phyloP scores from a whole-genome alignment of 2,888 invertebrate genomes.

The Erebia ligea region DNA sequence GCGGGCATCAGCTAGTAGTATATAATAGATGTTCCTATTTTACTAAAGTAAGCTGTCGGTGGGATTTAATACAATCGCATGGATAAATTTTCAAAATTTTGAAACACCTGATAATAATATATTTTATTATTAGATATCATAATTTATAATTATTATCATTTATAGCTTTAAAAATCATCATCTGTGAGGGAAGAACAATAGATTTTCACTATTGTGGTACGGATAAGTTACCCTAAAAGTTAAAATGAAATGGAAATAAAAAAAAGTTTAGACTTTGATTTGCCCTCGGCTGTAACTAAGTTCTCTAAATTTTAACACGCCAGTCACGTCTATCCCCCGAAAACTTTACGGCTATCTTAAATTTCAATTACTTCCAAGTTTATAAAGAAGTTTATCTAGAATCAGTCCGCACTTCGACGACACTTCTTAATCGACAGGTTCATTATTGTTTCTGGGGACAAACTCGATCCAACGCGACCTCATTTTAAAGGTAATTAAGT shows the following conservation, averaged over 20 bases:
- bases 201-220: not conserved
- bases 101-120: no score
- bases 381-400: constrained; percentile 21
- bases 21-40: no score
- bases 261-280: constrained; percentile 9
- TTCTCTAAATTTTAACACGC: constrained; percentile 10
- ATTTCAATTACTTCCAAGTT: constrained; percentile 27
- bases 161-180: not conserved
- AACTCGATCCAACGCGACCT: constrained; percentile 28
- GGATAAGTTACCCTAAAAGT: not conserved
- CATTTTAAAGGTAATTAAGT: constrained; percentile 42
- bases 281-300: not conserved
- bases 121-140: no score
- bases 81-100: no score
- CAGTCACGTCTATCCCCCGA: constrained; percentile 15
- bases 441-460: constrained; percentile 33
- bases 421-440: constrained; percentile 22
- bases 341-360: constrained; percentile 23
- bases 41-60: no score
- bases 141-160: not conserved
- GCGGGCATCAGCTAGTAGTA: no score
- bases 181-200: not conserved
- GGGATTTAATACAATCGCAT: no score
- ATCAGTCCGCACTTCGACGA: constrained; percentile 12
- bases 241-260: constrained; percentile 1